These are phyloP conservation scores for Eilema caniola DNA, from an alignment of 2,888 invertebrate genomes.

Conservation along the genomic window DNA sequence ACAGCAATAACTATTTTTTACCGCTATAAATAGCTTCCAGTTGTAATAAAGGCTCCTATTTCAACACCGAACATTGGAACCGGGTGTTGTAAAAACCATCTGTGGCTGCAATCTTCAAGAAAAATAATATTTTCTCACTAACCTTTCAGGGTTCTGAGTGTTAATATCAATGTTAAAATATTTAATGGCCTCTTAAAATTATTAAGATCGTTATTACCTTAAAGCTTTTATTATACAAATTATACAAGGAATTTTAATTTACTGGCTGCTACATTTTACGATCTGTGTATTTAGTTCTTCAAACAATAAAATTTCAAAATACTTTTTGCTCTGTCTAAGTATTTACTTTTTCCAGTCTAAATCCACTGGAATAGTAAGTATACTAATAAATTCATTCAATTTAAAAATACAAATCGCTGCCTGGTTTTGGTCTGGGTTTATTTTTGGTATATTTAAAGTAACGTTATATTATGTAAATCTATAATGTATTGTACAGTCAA, in stretches of 20 bases:
- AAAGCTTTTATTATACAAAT: background rate
- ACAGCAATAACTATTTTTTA: constrained; percentile 43
- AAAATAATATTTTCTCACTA: constrained; percentile 44
- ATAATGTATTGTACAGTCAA: too few relatives aligned
- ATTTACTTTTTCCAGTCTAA: too few relatives aligned
- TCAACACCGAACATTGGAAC: constrained; percentile 16
- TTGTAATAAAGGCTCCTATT: constrained; percentile 40
- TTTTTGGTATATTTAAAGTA: too few relatives aligned
- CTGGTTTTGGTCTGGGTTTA: too few relatives aligned
- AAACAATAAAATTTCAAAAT: constrained; percentile 1
- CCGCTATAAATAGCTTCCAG: constrained; percentile 42
- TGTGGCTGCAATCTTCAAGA: constrained; percentile 44
- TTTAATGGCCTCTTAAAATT: constrained; percentile 3
- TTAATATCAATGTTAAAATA: constrained; percentile 37
- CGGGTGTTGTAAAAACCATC: constrained; percentile 42
- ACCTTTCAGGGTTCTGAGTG: constrained; percentile 24
- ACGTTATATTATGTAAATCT: too few relatives aligned
- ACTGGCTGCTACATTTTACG: background rate
- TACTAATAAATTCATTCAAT: too few relatives aligned
- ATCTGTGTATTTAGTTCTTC: background rate
- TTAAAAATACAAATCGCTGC: too few relatives aligned
- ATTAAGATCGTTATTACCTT: background rate
- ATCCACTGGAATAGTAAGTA: too few relatives aligned
- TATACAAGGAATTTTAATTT: background rate
- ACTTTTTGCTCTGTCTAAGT: too few relatives aligned